Percentiles rank a stretch among this genome's conserved stretches.
phyloP scores from a whole-genome alignment of 1,140 invertebrate species.

The Drosophila tsacasi region DNA sequence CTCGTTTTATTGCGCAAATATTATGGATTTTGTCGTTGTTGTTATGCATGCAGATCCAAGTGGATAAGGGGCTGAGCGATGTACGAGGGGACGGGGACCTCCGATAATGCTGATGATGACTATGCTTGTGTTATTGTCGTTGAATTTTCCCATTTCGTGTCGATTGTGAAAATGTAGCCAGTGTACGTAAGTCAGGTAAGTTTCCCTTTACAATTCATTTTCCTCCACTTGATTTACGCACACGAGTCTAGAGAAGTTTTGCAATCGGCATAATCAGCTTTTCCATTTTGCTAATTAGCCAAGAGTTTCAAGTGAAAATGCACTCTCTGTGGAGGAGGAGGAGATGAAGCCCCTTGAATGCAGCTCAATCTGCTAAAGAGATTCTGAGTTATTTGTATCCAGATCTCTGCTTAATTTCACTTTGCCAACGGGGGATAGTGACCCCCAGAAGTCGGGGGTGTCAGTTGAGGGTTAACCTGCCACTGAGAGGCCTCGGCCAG shows the following conservation, averaged over 20 bases:
- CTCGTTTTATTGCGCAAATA: slow-evolving; percentile 47
- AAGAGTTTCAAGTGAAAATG: slow-evolving; percentile 2
- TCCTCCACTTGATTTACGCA: slow-evolving; percentile 38
- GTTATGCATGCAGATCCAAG: slow-evolving; percentile 48
- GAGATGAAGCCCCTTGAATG: slow-evolving; percentile 6
- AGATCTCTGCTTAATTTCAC: slow-evolving; percentile 32
- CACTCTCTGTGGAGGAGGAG: not conserved
- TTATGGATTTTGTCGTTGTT: slow-evolving; percentile 57
- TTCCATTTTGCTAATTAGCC: slow-evolving; percentile 56
- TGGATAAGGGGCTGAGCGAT: slow-evolving; percentile 13
- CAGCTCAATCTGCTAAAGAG: slow-evolving; percentile 20
- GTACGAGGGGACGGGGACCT: not conserved
- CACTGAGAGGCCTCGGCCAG: slow-evolving; percentile 32
- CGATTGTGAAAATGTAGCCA: slow-evolving; percentile 5
- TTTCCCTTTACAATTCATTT: slow-evolving; percentile 19
- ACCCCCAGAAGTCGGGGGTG: slow-evolving; percentile 13
- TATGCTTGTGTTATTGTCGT: slow-evolving; percentile 32
- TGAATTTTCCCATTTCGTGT: slow-evolving; percentile 28
- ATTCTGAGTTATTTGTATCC: slow-evolving; percentile 6
- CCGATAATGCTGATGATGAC: slow-evolving; percentile 42
- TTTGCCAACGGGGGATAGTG: slow-evolving; percentile 19
- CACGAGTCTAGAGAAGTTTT: slow-evolving; percentile 28
- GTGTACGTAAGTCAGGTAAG: slow-evolving; percentile 25
- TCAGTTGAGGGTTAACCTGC: slow-evolving; percentile 13
- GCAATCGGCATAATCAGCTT: slow-evolving; percentile 41